Percentiles rank a stretch among this genome's conserved stretches.
Conservation (phyloP, 2,888 invertebrate genomes). For the Pediacus dermestoides region DNA sequence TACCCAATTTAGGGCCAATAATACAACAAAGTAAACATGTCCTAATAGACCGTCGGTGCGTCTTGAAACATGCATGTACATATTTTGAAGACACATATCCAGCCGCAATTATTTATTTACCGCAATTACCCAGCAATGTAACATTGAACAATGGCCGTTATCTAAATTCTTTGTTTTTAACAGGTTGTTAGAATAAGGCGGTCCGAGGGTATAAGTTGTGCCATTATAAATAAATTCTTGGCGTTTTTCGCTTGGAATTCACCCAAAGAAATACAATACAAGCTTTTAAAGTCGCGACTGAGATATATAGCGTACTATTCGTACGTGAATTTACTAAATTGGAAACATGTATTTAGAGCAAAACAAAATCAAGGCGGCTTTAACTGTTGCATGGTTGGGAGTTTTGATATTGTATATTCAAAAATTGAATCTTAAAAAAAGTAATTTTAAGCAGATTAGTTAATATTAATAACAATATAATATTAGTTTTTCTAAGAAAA, state of each 20-base stretch:
- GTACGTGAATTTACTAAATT: conserved; percentile 29
- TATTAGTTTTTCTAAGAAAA: no score
- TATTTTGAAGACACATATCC: conserved; percentile 19
- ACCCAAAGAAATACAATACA: conserved; percentile 35
- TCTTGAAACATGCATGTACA: conserved; percentile 12
- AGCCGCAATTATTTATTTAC: conserved; percentile 22
- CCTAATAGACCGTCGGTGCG: no score
- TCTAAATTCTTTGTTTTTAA: conserved; percentile 30
- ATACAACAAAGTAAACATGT: no score
- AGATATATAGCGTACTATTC: conserved; percentile 26
- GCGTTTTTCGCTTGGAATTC: conserved; percentile 36
- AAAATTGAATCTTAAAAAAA: no score
- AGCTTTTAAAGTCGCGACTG: conserved; percentile 26
- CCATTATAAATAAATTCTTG: conserved; percentile 41
- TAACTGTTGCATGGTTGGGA: no score
- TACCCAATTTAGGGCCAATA: no score
- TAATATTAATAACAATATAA: no score
- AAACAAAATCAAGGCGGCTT: conserved; percentile 11
- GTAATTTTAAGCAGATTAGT: no score
- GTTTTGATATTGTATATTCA: no score
- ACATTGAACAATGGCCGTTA: conserved; percentile 33
- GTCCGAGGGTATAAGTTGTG: conserved; percentile 19
- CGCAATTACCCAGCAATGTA: conserved; percentile 35
- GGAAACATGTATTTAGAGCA: conserved; percentile 25
- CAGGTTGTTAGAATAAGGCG: conserved; percentile 30